These are phyloP conservation scores for Globodera ellingtonae DNA, from an alignment of 1,140 invertebrate genomes.

Conservation along the genomic window DNA sequence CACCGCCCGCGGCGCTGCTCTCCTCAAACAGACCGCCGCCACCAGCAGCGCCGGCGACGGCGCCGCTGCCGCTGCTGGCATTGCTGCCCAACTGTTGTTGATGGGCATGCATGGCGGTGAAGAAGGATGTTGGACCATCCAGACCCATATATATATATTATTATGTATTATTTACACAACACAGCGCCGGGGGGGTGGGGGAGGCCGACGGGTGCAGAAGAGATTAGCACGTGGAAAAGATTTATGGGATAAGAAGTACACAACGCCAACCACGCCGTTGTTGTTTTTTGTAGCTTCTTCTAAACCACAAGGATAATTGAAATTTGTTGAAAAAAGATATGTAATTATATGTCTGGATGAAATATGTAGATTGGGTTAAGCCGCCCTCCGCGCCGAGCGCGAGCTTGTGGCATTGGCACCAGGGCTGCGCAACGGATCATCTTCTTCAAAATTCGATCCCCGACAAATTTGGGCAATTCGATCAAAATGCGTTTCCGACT, in stretches of 20 bases:
- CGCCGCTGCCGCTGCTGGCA: not conserved
- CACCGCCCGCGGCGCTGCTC: not conserved
- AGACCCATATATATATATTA: not conserved
- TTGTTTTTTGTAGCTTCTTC: not conserved
- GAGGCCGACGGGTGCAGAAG: not conserved
- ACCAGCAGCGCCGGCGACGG: not conserved
- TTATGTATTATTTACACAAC: not conserved
- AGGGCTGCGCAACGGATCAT: too few species aligned
- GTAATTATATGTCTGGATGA: too few species aligned
- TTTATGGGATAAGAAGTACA: not conserved
- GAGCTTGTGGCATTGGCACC: too few species aligned
- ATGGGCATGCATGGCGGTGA: not conserved
- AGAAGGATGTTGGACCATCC: conserved; percentile 10
- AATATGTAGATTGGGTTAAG: too few species aligned
- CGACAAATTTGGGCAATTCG: too few species aligned
- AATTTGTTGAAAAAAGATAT: too few species aligned
- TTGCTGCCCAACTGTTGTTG: not conserved
- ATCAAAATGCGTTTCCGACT: too few species aligned
- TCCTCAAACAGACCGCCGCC: not conserved
- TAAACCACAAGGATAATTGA: too few species aligned
- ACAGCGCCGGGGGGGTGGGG: not conserved
- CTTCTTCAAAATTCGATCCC: too few species aligned
- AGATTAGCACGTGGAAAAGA: not conserved
- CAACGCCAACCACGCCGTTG: not conserved
- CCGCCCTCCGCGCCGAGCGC: too few species aligned